Conservation (phyloP, 2,113 vertebrate species). For the Aramus guarauna region DNA sequence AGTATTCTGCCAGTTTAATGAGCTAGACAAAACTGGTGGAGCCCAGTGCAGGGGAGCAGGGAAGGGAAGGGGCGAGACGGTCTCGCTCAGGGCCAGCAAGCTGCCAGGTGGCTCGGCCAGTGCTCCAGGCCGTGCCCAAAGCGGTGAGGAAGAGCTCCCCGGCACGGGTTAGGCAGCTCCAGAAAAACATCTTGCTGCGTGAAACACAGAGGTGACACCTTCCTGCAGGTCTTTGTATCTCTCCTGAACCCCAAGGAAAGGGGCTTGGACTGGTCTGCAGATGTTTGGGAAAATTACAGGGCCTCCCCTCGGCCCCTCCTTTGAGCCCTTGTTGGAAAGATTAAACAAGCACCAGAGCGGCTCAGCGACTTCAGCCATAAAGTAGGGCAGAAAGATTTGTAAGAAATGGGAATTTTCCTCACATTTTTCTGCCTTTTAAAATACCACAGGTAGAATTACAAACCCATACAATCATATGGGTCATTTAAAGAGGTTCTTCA, state of each 20-base stretch:
- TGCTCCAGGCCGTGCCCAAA: neutral
- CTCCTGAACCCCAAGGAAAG: neutral
- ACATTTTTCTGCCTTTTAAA: neutral
- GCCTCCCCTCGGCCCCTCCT: rapidly evolving
- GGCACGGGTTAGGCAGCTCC: neutral
- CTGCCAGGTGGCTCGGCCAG: neutral
- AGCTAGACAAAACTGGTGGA: neutral
- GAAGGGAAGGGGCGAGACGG: neutral
- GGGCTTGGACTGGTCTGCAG: neutral
- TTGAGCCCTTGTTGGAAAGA: neutral
- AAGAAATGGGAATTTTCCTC: neutral
- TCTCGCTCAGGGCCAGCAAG: neutral
- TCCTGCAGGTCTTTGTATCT: neutral
- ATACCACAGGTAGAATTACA: neutral
- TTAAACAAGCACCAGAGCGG: neutral
- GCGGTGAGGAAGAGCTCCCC: rapidly evolving
- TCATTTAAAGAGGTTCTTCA: neutral
- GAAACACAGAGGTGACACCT: neutral
- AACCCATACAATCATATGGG: neutral
- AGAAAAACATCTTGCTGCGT: neutral
- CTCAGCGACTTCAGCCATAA: neutral
- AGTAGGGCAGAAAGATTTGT: neutral
- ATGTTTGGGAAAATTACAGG: neutral
- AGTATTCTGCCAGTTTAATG: neutral
- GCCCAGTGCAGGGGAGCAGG: neutral